phyloP scores from a whole-genome alignment of 2,888 invertebrate genomes.

The Alviniconcha strummeri region DNA sequence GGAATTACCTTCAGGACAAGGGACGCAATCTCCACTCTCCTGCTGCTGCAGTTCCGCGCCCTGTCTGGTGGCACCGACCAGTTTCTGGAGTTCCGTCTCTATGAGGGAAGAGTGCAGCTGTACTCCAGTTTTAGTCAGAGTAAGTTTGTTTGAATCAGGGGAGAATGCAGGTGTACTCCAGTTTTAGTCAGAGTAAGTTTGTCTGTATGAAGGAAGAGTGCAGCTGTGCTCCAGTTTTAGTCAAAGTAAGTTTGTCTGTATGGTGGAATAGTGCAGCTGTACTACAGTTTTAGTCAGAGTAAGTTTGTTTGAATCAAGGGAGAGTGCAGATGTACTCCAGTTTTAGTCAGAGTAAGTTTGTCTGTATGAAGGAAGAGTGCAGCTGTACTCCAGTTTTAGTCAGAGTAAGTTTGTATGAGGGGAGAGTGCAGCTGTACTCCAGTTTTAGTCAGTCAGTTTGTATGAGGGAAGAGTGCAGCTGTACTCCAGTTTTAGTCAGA shows the following conservation, averaged over 20 bases:
- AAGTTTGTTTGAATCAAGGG: slow-evolving; percentile 46
- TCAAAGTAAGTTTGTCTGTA: slow-evolving; percentile 47
- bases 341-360: slow-evolving; percentile 42
- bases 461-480: slow-evolving; percentile 56
- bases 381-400: slow-evolving; percentile 46
- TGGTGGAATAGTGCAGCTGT: slow-evolving; percentile 51
- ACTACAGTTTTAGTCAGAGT: slow-evolving; percentile 41
- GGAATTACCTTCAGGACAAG: slow-evolving; percentile 62
- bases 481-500: slow-evolving; percentile 38
- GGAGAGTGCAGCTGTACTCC: slow-evolving; percentile 51
- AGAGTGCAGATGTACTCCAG: slow-evolving; percentile 51
- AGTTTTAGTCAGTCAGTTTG: slow-evolving; percentile 41
- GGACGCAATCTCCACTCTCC: slow-evolving; percentile 51
- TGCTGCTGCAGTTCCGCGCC: slow-evolving; percentile 56
- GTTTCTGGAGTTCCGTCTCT: slow-evolving; percentile 60
- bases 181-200: slow-evolving; percentile 41
- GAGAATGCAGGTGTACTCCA: slow-evolving; percentile 51
- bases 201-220: slow-evolving; percentile 51
- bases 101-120: slow-evolving; percentile 52
- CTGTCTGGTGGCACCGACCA: slow-evolving; percentile 32
- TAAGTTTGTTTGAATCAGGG: slow-evolving; percentile 47
- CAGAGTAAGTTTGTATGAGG: slow-evolving; percentile 47
- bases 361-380: slow-evolving; percentile 52
- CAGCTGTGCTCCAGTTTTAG: slow-evolving; percentile 50
- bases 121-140: slow-evolving; percentile 41